Evolutionary conservation across 2,797 vertebrate species (phyloP).

Genomic region (Enteromius anoplus): DNA sequence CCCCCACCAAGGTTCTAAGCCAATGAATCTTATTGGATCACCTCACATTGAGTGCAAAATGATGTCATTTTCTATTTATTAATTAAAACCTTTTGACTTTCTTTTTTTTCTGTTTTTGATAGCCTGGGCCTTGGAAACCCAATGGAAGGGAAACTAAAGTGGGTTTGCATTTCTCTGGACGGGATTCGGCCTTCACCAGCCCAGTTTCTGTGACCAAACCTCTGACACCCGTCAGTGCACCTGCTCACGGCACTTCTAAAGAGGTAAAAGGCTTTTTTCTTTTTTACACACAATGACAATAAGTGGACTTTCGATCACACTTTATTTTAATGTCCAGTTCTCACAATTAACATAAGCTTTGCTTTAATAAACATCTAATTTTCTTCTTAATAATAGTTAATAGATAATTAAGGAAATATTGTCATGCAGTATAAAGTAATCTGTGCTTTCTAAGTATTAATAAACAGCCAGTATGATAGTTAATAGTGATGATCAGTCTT

Average conservation of each 20-base stretch:
- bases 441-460: background rate
- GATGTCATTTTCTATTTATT: background rate
- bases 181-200: constrained; percentile 97
- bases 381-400: background rate
- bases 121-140: constrained; percentile 92
- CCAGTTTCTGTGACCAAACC: constrained; percentile 95
- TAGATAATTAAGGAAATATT: background rate
- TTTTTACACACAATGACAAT: background rate
- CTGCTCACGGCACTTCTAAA: constrained; percentile 89
- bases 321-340: background rate
- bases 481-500: background rate
- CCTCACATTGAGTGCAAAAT: background rate
- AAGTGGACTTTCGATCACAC: background rate
- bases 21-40: background rate
- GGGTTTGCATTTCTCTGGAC: constrained; percentile 89
- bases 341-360: background rate
- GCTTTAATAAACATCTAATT: background rate
- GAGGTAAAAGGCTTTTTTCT: constrained; percentile 81
- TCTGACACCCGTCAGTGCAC: constrained; percentile 85
- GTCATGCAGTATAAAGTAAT: background rate
- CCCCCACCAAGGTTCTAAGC: constrained; percentile 89
- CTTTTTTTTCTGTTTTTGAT: constrained; percentile 6
- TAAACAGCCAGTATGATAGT: background rate
- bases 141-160: constrained; percentile 91
- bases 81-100: background rate